phyloP scores from a whole-genome alignment of 2,888 invertebrate species.

The Microctonus aethiopoides region DNA sequence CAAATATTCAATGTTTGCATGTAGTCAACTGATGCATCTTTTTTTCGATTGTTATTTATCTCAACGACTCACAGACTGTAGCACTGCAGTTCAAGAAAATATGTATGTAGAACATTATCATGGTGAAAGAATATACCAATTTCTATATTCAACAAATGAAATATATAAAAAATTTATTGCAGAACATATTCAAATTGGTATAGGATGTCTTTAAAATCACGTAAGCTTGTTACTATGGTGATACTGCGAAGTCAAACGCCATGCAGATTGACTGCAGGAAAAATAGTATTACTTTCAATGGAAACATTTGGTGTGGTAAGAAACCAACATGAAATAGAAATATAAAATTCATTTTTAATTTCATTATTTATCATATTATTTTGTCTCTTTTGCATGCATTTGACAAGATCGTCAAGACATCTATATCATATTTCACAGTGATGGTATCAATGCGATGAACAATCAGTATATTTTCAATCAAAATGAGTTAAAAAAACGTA shows the following conservation, averaged over 20 bases:
- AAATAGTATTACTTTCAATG: slow-evolving; percentile 34
- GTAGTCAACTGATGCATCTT: not conserved
- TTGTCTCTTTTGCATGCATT: too few species aligned
- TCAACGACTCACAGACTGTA: not conserved
- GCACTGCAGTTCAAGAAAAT: not conserved
- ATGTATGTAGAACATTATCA: too few species aligned
- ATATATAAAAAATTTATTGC: not conserved
- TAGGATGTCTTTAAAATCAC: slow-evolving; percentile 5
- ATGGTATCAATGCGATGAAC: not conserved
- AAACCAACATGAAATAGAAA: not conserved
- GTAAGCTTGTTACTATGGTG: slow-evolving; percentile 31
- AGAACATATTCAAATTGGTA: slow-evolving; percentile 31
- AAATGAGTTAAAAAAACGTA: too few species aligned
- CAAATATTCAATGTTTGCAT: not conserved
- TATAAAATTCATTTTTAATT: not conserved
- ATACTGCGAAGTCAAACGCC: slow-evolving; percentile 32
- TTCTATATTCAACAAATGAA: too few species aligned
- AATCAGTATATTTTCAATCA: too few species aligned
- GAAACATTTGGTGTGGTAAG: slow-evolving; percentile 36
- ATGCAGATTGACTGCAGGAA: slow-evolving; percentile 37
- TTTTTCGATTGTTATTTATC: slow-evolving; percentile 5
- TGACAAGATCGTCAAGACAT: not conserved
- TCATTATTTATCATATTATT: too few species aligned
- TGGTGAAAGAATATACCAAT: too few species aligned
- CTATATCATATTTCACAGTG: not conserved